These are phyloP conservation scores for Schizopygopsis malacanthus DNA, from an alignment of 2,797 vertebrate species.

Conservation along the genomic window DNA sequence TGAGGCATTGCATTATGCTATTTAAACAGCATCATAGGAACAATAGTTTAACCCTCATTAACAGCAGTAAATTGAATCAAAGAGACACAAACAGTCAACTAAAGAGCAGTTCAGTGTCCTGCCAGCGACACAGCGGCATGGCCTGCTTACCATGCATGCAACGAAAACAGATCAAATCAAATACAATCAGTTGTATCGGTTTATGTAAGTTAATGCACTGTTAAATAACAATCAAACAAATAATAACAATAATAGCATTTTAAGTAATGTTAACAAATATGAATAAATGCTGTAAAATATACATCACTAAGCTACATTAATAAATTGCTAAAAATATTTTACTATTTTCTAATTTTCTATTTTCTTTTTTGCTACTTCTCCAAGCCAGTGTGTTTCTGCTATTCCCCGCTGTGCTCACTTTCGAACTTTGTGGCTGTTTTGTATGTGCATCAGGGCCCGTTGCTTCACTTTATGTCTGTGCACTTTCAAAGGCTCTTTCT, in stretches of 20 bases:
- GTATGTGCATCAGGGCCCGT: not conserved
- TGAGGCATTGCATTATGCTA: not conserved
- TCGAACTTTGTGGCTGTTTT: not conserved
- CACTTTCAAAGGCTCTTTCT: conserved; percentile 10
- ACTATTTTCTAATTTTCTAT: too few relatives aligned
- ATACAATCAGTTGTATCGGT: not conserved
- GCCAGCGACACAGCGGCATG: not conserved
- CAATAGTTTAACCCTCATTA: conserved; percentile 28
- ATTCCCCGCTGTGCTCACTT: not conserved
- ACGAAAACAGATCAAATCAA: not conserved
- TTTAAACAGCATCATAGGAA: conserved; percentile 25
- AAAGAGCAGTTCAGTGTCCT: not conserved
- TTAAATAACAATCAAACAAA: not conserved
- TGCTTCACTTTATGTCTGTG: conserved; percentile 1
- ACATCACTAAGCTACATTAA: not conserved
- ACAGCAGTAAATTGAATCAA: not conserved
- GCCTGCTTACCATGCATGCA: not conserved
- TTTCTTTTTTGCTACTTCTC: too few relatives aligned
- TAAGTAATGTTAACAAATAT: not conserved
- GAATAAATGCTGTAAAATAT: not conserved
- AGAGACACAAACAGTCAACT: not conserved
- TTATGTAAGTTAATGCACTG: not conserved
- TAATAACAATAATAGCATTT: not conserved
- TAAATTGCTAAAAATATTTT: too few relatives aligned
- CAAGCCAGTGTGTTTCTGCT: not conserved